phyloP scores from a whole-genome alignment of 1,140 invertebrate species.

The Rhizoglyphus robini region DNA sequence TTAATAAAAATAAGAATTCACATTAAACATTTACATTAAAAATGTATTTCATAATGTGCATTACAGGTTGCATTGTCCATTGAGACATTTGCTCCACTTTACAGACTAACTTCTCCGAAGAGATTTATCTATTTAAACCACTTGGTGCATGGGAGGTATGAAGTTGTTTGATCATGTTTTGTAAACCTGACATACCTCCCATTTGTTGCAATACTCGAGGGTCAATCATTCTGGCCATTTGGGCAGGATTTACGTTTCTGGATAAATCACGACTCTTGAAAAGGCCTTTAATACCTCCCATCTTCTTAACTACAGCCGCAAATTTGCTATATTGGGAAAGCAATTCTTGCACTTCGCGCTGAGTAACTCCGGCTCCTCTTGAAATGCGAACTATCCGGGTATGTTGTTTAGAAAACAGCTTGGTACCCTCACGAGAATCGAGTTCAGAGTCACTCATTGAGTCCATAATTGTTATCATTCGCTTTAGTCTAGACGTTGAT shows the following conservation, averaged over 20 bases:
- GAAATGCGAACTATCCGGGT: constrained; percentile 75
- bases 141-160: neutral
- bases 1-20: neutral
- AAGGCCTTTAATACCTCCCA: constrained; percentile 98
- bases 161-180: constrained; percentile 74
- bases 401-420: constrained; percentile 86
- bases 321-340: constrained; percentile 98
- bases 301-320: constrained; percentile 98
- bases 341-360: constrained; percentile 92
- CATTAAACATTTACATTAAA: neutral
- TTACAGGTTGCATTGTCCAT: too few species aligned
- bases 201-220: constrained; percentile 88
- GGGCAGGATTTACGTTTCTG: constrained; percentile 93
- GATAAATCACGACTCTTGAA: constrained; percentile 96
- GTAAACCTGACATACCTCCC: constrained; percentile 87
- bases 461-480: constrained; percentile 99
- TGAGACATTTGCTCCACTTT: too few species aligned
- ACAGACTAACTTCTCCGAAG: too few species aligned
- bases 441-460: constrained; percentile 97
- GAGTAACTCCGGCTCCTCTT: constrained; percentile 82
- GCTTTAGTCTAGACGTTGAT: constrained; percentile 89
- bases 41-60: neutral
- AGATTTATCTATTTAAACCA: neutral
- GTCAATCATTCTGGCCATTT: constrained; percentile 99
- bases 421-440: constrained; percentile 90